phyloP scores from a whole-genome alignment of 2,888 invertebrate species.

The Horisme vitalbata region DNA sequence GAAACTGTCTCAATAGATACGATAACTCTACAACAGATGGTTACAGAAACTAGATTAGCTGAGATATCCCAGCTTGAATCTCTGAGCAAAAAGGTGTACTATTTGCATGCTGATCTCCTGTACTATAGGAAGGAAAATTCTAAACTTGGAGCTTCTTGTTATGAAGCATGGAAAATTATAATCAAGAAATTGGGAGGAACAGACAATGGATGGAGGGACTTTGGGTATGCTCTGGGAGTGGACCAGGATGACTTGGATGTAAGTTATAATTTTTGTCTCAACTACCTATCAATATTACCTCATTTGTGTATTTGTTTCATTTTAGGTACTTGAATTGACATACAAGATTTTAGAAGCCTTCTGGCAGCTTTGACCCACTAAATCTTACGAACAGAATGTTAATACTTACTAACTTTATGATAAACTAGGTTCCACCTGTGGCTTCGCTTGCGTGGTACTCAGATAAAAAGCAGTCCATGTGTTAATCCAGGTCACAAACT shows the following conservation, averaged over 20 bases:
- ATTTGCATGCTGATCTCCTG: conserved; percentile 65
- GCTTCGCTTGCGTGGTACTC: too few relatives aligned
- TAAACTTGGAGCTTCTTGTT: conserved; percentile 62
- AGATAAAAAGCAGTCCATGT: too few relatives aligned
- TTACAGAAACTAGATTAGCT: conserved; percentile 55
- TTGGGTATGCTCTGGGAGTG: conserved; percentile 63
- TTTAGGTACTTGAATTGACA: too few relatives aligned
- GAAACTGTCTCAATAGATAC: conserved; percentile 71
- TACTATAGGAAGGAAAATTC: conserved; percentile 69
- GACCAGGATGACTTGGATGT: conserved; percentile 69
- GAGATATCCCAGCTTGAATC: conserved; percentile 62
- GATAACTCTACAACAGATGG: conserved; percentile 58
- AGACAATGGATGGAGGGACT: conserved; percentile 66
- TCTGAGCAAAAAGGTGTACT: conserved; percentile 66
- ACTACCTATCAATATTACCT: too few relatives aligned
- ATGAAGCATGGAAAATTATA: conserved; percentile 66
- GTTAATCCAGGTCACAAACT: too few relatives aligned
- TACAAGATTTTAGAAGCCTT: too few relatives aligned
- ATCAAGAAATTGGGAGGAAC: conserved; percentile 69
- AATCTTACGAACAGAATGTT: too few relatives aligned
- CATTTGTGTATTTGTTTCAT: too few relatives aligned
- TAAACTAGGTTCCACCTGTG: too few relatives aligned
- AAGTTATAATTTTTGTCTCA: conserved; percentile 37
- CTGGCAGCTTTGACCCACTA: too few relatives aligned
- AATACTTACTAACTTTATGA: too few relatives aligned